Percentiles rank a stretch among this genome's conserved stretches.
phyloP scores from a whole-genome alignment of 2,113 vertebrate species.

The Vanacampus margaritifer region DNA sequence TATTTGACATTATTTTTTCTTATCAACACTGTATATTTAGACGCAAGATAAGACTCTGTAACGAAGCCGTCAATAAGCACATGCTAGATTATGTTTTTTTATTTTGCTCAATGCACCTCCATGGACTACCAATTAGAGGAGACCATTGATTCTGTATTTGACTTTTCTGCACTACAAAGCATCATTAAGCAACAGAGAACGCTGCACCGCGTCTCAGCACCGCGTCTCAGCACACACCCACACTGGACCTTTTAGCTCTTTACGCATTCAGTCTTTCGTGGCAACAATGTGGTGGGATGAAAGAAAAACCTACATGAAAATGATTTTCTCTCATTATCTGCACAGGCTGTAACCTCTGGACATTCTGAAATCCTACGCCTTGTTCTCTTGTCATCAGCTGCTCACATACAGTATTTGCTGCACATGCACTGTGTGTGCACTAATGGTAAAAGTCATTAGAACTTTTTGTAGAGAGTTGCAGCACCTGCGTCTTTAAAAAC shows the following conservation, averaged over 20 bases:
- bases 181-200: conserved; percentile 52
- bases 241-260: conserved; percentile 52
- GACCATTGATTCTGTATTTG: conserved; percentile 52
- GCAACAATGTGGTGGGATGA: conserved; percentile 43
- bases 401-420: neutral
- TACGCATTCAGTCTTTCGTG: conserved; percentile 26
- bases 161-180: conserved; percentile 57
- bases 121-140: conserved; percentile 54
- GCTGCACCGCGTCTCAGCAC: conserved; percentile 20
- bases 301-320: conserved; percentile 44
- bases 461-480: neutral
- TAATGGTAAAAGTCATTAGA: neutral
- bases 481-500: conserved; percentile 11
- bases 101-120: conserved; percentile 18
- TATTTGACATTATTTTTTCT: neutral
- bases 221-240: no score
- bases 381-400: conserved; percentile 3
- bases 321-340: conserved; percentile 33
- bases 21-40: no score
- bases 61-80: conserved; percentile 31
- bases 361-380: conserved; percentile 25
- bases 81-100: neutral
- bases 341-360: conserved; percentile 34
- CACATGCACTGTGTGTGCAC: neutral
- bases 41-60: conserved; percentile 2